phyloP scores from a whole-genome alignment of 2,888 invertebrate species.

The Stenoptilia bipunctidactyla region DNA sequence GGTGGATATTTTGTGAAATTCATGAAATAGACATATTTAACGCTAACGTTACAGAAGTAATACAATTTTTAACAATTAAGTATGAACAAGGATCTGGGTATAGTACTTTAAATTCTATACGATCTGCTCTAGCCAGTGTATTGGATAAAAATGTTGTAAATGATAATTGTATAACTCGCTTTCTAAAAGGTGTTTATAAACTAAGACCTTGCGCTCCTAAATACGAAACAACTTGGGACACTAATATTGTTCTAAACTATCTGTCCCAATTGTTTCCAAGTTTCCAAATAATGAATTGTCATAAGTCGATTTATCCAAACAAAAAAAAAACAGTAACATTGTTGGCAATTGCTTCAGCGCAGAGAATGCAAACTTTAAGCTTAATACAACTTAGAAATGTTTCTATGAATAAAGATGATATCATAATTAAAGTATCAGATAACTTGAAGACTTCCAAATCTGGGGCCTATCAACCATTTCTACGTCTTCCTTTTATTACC shows the following conservation, averaged over 20 bases:
- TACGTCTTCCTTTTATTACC: slow-evolving; percentile 1
- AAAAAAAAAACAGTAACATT: too few species aligned
- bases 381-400: slow-evolving; percentile 15
- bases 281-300: slow-evolving; percentile 3
- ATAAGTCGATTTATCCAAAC: slow-evolving; percentile 16
- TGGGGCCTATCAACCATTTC: not conserved
- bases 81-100: not conserved
- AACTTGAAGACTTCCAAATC: slow-evolving; percentile 2
- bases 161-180: slow-evolving; percentile 8
- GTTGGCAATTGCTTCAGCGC: slow-evolving; percentile 14
- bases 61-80: slow-evolving; percentile 1
- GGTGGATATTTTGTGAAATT: too few species aligned
- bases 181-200: slow-evolving; percentile 10
- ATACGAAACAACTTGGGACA: slow-evolving; percentile 22
- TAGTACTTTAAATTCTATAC: slow-evolving; percentile 1
- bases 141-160: slow-evolving; percentile 5
- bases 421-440: slow-evolving; percentile 2
- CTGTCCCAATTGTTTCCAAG: not conserved
- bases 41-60: not conserved
- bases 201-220: slow-evolving; percentile 6
- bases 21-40: too few species aligned
- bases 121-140: not conserved
- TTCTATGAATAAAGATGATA: not conserved
- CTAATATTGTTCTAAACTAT: slow-evolving; percentile 12
- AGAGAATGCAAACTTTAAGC: slow-evolving; percentile 15